Evolutionary conservation across 2,113 vertebrate genomes (phyloP).

Genomic region (Saccopteryx bilineata): DNA sequence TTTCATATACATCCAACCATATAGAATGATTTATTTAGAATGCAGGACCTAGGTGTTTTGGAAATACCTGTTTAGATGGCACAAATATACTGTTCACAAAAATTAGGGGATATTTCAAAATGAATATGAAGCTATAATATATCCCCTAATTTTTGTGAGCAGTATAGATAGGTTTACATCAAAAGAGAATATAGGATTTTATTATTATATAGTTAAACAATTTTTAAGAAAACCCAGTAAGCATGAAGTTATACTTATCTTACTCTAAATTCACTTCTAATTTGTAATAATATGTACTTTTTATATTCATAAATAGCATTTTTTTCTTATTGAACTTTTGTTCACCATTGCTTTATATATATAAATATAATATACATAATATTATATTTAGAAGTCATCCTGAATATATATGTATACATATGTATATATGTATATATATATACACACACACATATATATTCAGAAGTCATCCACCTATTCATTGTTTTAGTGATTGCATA

Average conservation of each 20-base stretch:
- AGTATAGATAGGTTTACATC: neutral
- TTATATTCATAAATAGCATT: neutral
- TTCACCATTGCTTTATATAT: neutral
- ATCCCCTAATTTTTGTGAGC: no score
- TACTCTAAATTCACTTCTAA: conserved; percentile 10
- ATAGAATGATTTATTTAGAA: neutral
- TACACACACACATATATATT: neutral
- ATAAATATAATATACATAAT: neutral
- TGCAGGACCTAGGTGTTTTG: neutral
- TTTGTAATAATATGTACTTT: neutral
- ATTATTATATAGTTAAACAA: neutral
- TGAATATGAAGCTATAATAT: no score
- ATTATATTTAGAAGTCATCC: neutral
- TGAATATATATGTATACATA: neutral
- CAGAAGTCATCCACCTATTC: neutral
- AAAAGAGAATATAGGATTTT: conserved; percentile 1
- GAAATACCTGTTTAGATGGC: neutral
- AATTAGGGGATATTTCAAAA: no score
- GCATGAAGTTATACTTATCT: neutral
- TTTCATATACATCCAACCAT: neutral
- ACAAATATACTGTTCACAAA: neutral
- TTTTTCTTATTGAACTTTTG: neutral
- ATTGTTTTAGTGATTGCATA: neutral
- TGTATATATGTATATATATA: neutral
- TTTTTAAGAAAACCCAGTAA: neutral